Conservation (phyloP, 2,113 vertebrate genomes). For the Dipodomys merriami region DNA sequence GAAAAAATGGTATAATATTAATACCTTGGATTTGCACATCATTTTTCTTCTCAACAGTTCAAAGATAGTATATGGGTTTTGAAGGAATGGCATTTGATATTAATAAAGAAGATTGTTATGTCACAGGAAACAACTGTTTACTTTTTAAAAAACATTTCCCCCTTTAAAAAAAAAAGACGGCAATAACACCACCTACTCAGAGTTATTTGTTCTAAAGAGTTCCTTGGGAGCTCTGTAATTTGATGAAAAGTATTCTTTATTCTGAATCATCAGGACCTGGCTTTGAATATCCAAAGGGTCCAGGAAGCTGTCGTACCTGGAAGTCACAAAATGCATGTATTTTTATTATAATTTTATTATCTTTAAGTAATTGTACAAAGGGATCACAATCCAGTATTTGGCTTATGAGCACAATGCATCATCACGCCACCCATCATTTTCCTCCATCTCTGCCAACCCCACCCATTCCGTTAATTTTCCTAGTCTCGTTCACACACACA, state of each 20-base stretch:
- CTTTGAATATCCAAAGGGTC: not conserved
- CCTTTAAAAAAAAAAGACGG: not conserved
- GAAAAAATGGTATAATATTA: slow-evolving; percentile 50
- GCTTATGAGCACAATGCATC: too few species aligned
- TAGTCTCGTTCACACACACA: too few species aligned
- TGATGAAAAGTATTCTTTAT: not conserved
- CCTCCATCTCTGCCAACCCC: too few species aligned
- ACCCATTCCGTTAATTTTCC: too few species aligned
- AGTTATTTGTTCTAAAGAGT: not conserved
- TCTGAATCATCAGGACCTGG: not conserved
- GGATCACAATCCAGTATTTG: too few species aligned
- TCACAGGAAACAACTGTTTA: not conserved
- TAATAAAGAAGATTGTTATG: not conserved
- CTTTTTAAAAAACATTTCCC: not conserved
- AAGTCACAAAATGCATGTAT: fast-evolving
- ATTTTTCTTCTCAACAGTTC: slow-evolving; percentile 33
- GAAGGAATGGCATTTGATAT: slow-evolving; percentile 40
- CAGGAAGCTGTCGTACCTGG: not conserved
- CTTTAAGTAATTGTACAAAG: too few species aligned
- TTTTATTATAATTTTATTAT: too few species aligned
- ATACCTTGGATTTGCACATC: slow-evolving; percentile 47
- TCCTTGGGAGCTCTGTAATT: not conserved
- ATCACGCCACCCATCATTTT: too few species aligned
- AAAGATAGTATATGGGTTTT: not conserved
- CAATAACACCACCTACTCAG: not conserved